A percentile compares a stretch with the other conserved stretches of the same genome.
Evolutionary conservation across 2,113 vertebrate genomes (phyloP).

Genomic region (Elgaria multicarinata): DNA sequence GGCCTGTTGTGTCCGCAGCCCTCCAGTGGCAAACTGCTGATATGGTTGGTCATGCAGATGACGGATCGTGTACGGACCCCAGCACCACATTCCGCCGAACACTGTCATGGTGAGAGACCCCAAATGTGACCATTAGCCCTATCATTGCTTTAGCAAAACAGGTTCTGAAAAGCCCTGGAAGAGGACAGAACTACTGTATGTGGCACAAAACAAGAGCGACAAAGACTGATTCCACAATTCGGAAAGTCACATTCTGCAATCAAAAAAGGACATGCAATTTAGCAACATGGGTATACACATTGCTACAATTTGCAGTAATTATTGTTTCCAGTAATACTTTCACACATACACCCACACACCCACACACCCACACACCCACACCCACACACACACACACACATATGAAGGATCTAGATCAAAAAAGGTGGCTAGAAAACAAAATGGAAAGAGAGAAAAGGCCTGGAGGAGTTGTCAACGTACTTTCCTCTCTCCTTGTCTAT

Average conservation of each 20-base stretch:
- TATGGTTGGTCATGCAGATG: conserved; percentile 89
- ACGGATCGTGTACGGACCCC: conserved; percentile 87
- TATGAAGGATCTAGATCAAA: neutral
- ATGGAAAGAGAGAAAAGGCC: neutral
- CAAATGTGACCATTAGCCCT: neutral
- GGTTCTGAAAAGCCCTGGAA: too few species aligned
- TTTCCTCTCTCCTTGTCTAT: too few species aligned
- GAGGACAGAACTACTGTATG: too few species aligned
- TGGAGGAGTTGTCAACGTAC: too few species aligned
- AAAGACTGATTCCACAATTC: neutral
- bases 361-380: too few species aligned
- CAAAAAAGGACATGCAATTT: neutral
- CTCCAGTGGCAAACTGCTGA: conserved; percentile 92
- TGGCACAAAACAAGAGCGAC: too few species aligned
- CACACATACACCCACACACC: too few species aligned
- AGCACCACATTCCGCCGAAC: conserved; percentile 89
- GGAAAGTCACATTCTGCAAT: neutral
- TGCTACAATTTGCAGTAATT: too few species aligned
- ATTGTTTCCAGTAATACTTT: too few species aligned
- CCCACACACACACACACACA: too few species aligned
- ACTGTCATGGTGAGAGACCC: conserved; percentile 73
- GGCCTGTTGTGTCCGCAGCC: conserved; percentile 90
- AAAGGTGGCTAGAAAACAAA: too few species aligned
- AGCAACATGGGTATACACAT: neutral
- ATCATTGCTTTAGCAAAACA: neutral